Evolutionary conservation across 2,888 invertebrate species (phyloP).

Genomic region (Lasioglossum calceatum): DNA sequence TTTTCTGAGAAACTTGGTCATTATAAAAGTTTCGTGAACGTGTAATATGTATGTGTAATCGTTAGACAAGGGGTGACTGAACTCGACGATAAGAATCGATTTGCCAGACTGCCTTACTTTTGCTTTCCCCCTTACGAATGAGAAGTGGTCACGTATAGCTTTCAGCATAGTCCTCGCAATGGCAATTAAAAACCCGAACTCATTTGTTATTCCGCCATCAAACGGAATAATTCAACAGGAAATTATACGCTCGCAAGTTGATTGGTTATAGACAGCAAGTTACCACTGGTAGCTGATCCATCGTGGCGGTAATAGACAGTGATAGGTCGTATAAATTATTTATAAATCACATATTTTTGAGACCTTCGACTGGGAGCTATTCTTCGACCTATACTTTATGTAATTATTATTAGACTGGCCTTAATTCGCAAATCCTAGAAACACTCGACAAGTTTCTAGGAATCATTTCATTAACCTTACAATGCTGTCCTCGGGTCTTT

Average conservation of each 20-base stretch:
- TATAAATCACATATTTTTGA: background rate
- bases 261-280: background rate
- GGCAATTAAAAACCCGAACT: constrained; percentile 25
- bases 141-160: constrained; percentile 11
- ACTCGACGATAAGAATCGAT: constrained; percentile 68
- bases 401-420: too few species aligned
- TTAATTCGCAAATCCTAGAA: too few species aligned
- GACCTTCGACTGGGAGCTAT: background rate
- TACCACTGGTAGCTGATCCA: background rate
- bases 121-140: constrained; percentile 46
- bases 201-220: constrained; percentile 29
- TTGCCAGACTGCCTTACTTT: constrained; percentile 67
- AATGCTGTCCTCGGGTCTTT: background rate
- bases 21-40: constrained; percentile 4
- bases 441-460: background rate
- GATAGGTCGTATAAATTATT: background rate
- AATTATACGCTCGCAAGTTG: background rate
- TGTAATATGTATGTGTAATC: background rate
- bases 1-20: constrained; percentile 21
- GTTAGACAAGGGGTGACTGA: constrained; percentile 56
- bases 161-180: background rate
- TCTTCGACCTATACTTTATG: too few species aligned
- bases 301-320: background rate
- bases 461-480: background rate
- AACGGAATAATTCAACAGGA: background rate